Evolutionary conservation across 2,888 invertebrate species (phyloP).

Genomic region (Tridacna gigas): DNA sequence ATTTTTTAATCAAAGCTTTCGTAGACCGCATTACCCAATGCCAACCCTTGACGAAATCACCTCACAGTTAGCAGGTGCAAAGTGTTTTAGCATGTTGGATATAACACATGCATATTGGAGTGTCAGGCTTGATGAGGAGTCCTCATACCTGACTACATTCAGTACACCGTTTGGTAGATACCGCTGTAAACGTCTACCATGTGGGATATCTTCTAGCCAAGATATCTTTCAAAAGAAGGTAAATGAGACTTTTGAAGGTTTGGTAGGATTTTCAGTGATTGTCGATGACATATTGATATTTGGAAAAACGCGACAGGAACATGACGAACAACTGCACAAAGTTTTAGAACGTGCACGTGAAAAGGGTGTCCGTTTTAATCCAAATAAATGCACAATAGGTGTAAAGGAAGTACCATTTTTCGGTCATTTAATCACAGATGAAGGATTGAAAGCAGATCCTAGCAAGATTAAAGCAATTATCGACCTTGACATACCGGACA

Average conservation of each 20-base stretch:
- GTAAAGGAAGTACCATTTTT: neutral
- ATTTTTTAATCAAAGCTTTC: no score
- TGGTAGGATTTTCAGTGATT: slow-evolving; percentile 32
- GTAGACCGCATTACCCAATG: no score
- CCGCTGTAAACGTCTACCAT: slow-evolving; percentile 51
- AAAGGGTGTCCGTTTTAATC: neutral
- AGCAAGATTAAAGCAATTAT: neutral
- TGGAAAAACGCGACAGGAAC: slow-evolving; percentile 43
- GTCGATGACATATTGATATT: slow-evolving; percentile 52
- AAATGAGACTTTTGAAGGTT: slow-evolving; percentile 44
- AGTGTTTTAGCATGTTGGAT: no score
- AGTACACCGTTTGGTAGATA: slow-evolving; percentile 59
- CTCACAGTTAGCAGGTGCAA: no score
- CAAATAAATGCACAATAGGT: neutral
- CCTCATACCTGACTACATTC: slow-evolving; percentile 58
- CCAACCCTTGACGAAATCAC: no score
- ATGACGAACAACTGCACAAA: slow-evolving; percentile 33
- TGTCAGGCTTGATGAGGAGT: slow-evolving; percentile 49
- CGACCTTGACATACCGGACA: neutral
- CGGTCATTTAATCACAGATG: neutral
- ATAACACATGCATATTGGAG: slow-evolving; percentile 45
- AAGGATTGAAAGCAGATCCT: neutral
- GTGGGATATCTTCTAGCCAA: slow-evolving; percentile 35
- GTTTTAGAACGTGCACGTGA: slow-evolving; percentile 15
- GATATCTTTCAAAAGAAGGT: slow-evolving; percentile 48